These are phyloP conservation scores for Macrosteles quadrilineatus DNA, from an alignment of 1,140 invertebrate species.

Conservation along the genomic window DNA sequence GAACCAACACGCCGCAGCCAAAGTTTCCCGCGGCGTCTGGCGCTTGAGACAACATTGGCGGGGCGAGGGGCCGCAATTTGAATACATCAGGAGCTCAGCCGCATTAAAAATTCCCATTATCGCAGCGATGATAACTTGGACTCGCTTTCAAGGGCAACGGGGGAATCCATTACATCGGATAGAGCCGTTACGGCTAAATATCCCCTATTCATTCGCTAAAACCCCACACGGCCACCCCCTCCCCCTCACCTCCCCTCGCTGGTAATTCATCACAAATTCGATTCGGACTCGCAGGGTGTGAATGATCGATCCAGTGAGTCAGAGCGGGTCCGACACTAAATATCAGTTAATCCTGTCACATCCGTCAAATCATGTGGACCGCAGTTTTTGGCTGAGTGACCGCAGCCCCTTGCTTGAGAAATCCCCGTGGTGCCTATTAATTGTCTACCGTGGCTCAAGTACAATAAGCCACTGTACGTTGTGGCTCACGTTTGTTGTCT, in stretches of 20 bases:
- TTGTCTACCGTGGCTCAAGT: too few relatives aligned
- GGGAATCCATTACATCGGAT: constrained; percentile 14
- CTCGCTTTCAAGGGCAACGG: not conserved
- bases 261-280: constrained; percentile 29
- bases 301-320: constrained; percentile 21
- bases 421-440: too few relatives aligned
- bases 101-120: not conserved
- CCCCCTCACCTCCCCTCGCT: not conserved
- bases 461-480: too few relatives aligned
- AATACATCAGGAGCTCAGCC: constrained; percentile 11
- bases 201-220: not conserved
- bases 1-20: too few relatives aligned
- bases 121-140: constrained; percentile 1
- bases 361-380: not conserved
- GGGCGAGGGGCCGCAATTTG: not conserved
- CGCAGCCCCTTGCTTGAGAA: too few relatives aligned
- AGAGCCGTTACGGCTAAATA: constrained; percentile 18
- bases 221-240: not conserved
- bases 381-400: constrained; percentile 1
- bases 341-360: constrained; percentile 21
- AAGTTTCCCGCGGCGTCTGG: constrained; percentile 5
- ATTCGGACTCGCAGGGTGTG: constrained; percentile 28
- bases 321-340: constrained; percentile 12
- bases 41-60: not conserved
- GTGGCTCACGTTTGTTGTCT: too few relatives aligned